Conservation (phyloP, 2,888 invertebrate species). For the Pristionchus entomophagus region DNA sequence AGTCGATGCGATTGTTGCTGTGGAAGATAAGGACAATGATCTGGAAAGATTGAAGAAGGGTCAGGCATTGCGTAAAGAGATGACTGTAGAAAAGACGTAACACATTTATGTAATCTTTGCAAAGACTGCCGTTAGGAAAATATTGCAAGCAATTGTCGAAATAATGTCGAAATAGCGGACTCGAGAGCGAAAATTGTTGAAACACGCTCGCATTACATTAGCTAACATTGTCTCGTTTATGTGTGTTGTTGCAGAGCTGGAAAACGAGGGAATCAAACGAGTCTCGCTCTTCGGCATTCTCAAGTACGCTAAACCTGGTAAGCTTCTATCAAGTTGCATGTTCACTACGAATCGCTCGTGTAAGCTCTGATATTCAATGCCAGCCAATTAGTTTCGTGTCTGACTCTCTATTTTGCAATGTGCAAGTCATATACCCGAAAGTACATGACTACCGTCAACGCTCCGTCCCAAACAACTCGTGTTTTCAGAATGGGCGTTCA, state of each 20-base stretch:
- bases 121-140: no score
- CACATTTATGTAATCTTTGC: not conserved
- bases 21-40: not conserved
- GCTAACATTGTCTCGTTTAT: no score
- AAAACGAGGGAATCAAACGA: not conserved
- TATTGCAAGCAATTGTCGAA: no score
- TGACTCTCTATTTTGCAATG: no score
- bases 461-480: no score
- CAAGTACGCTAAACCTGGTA: not conserved
- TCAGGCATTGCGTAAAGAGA: not conserved
- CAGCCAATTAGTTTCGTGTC: no score
- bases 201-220: no score
- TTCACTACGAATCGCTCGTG: not conserved
- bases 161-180: no score
- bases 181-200: no score
- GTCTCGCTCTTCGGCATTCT: not conserved
- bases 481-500: not conserved
- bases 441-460: no score
- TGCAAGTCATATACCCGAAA: no score
- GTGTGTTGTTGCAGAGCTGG: slow-evolving; percentile 31
- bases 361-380: not conserved
- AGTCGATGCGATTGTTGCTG: not conserved
- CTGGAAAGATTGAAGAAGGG: not conserved
- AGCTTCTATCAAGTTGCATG: no score
- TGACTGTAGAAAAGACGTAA: not conserved